phyloP scores from a whole-genome alignment of 2,797 vertebrate species.

The Chanos chanos region DNA sequence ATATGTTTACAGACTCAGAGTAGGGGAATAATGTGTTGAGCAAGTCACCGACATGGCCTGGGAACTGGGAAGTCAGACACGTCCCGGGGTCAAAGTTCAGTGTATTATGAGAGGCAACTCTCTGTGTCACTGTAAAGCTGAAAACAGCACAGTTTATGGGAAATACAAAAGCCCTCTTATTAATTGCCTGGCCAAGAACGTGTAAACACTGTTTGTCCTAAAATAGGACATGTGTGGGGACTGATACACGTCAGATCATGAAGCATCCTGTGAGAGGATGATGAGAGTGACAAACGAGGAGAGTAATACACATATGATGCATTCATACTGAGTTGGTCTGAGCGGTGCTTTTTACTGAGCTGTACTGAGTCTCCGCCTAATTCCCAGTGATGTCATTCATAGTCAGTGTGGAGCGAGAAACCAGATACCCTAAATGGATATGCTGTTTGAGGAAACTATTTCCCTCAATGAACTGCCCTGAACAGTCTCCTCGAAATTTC shows the following conservation, averaged over 20 bases:
- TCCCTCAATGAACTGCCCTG: slow-evolving; percentile 29
- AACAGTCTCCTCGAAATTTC: slow-evolving; percentile 25
- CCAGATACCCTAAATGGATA: slow-evolving; percentile 37
- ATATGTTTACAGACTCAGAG: slow-evolving; percentile 15
- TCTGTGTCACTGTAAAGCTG: slow-evolving; percentile 27
- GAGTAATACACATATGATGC: background rate
- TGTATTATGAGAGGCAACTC: slow-evolving; percentile 14
- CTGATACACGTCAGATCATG: background rate
- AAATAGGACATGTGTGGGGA: slow-evolving; percentile 3
- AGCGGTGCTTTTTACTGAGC: background rate
- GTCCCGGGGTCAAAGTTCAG: slow-evolving; percentile 34
- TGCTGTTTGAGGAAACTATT: slow-evolving; percentile 33
- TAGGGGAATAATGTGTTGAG: slow-evolving; percentile 29
- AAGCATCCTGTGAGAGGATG: background rate
- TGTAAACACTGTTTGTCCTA: slow-evolving; percentile 41
- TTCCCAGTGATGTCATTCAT: background rate
- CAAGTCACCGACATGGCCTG: slow-evolving; percentile 27
- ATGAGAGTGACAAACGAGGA: background rate
- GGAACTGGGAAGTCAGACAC: slow-evolving; percentile 44
- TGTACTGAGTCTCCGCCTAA: background rate
- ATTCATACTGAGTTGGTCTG: background rate
- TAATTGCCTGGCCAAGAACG: slow-evolving; percentile 45
- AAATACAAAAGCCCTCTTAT: slow-evolving; percentile 43
- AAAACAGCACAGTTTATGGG: slow-evolving; percentile 22
- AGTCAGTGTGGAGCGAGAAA: slow-evolving; percentile 28